Conservation (phyloP, 2,888 invertebrate genomes). For the Coenonympha glycerion region DNA sequence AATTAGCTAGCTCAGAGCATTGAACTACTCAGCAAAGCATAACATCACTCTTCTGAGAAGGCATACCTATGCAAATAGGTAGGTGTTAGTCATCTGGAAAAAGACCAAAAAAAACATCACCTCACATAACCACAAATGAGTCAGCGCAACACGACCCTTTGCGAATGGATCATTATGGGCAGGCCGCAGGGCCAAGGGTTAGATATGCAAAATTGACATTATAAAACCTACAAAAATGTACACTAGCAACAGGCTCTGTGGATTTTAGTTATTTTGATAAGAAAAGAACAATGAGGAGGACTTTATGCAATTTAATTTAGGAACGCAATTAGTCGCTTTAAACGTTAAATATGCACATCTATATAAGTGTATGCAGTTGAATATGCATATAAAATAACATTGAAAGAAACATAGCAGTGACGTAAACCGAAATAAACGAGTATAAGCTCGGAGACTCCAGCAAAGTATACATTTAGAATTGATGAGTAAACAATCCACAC, state of each 20-base stretch:
- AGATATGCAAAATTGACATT: background rate
- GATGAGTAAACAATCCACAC: constrained; percentile 33
- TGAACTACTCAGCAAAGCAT: constrained; percentile 29
- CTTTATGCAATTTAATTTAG: too few species aligned
- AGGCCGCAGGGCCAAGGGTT: background rate
- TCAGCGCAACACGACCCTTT: constrained; percentile 35
- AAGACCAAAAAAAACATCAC: constrained; percentile 41
- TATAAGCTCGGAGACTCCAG: background rate
- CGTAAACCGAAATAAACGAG: background rate
- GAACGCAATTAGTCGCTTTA: too few species aligned
- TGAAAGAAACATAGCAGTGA: too few species aligned
- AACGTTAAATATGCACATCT: too few species aligned
- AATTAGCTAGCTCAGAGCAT: constrained; percentile 32
- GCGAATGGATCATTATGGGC: background rate
- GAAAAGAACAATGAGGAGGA: background rate
- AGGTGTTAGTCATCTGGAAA: constrained; percentile 53
- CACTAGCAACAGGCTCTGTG: background rate
- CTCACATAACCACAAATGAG: constrained; percentile 36
- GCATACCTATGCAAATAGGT: constrained; percentile 41
- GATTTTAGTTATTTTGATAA: background rate
- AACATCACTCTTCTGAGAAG: constrained; percentile 20
- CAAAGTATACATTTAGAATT: background rate
- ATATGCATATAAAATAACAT: too few species aligned
- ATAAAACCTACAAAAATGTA: background rate
- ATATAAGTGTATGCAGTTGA: too few species aligned